A percentile compares a stretch with the other conserved stretches of the same genome.
Conservation (phyloP, 2,113 vertebrate species). For the Poecilia latipinna region DNA sequence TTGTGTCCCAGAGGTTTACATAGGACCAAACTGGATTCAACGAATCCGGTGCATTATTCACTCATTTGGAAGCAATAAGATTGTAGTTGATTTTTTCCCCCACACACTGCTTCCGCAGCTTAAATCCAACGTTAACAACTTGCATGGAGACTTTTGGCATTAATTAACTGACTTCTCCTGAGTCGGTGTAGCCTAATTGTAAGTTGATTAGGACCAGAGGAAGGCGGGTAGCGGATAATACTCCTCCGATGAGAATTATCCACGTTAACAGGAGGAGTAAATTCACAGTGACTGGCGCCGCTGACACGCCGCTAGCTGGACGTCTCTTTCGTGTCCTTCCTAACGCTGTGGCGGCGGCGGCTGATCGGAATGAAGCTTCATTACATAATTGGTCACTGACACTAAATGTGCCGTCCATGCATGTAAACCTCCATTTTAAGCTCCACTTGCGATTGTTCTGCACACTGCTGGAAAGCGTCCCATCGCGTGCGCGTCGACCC, state of each 20-base stretch:
- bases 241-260: neutral
- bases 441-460: constrained; percentile 62
- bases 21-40: no score
- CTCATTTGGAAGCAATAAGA: no score
- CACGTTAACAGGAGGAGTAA: neutral
- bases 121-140: neutral
- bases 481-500: neutral
- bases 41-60: no score
- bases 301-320: constrained; percentile 8
- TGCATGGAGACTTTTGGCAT: neutral
- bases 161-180: neutral
- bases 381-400: constrained; percentile 43
- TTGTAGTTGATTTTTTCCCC: no score
- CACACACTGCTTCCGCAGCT: no score
- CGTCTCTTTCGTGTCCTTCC: neutral
- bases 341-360: constrained; percentile 16
- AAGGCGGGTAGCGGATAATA: neutral
- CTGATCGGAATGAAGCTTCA: constrained; percentile 28
- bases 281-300: neutral
- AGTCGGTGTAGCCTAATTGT: neutral
- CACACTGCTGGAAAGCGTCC: constrained; percentile 44
- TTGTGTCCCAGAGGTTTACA: no score
- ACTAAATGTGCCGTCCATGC: constrained; percentile 22
- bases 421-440: constrained; percentile 52
- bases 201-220: neutral